Evolutionary conservation across 2,797 vertebrate species (phyloP), one percentile per base, ranked within the genome.

Genomic region (Coracias cyanogaster): DNA sequence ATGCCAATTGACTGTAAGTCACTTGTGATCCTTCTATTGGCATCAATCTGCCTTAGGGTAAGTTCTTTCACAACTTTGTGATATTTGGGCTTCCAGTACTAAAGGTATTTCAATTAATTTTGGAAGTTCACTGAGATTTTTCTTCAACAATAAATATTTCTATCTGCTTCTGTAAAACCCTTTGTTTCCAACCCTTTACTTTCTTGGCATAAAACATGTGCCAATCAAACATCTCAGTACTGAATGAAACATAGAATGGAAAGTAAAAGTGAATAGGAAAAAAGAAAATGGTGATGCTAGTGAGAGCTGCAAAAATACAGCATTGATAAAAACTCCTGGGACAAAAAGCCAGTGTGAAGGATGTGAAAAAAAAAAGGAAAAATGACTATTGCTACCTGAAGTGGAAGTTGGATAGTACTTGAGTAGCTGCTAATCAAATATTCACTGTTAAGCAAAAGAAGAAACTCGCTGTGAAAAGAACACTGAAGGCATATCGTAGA

Each of bases 81-180:
- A 85, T 96, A 94, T 92, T 89, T 96, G 52, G 54, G 33, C n/a
- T 93, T 93, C 81, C 61, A 90, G 33, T 64, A 85, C 52, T 71
- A 64, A 90, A 93, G n/a, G 52, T 90, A 89, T 93, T 95, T 86
- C 88, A 95, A 96, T 90, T 89, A 94, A 94, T 96, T 96, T 92
- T 87, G 74, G 69, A 96, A 95, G 81, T 90, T 91, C 88, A 70
- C 51, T 70, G 74, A 88, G 58, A 82, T 79, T 52, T 93, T 52
- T 93, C 93, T 93, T 51, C 60, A 87, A 61, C 37, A 85, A 93
- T 82, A 94, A 94, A 94, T 94, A 95, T 84, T 95, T 95, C 37
- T 58, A n/a, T 67, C 69, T 0, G 0, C 52, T 86, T 92, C 88
- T 74, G 28, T 76, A 93, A 94, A 96, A 48, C 24, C 39, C 35